phyloP scores from a whole-genome alignment of 2,797 vertebrate species.

The Knipowitschia caucasica region DNA sequence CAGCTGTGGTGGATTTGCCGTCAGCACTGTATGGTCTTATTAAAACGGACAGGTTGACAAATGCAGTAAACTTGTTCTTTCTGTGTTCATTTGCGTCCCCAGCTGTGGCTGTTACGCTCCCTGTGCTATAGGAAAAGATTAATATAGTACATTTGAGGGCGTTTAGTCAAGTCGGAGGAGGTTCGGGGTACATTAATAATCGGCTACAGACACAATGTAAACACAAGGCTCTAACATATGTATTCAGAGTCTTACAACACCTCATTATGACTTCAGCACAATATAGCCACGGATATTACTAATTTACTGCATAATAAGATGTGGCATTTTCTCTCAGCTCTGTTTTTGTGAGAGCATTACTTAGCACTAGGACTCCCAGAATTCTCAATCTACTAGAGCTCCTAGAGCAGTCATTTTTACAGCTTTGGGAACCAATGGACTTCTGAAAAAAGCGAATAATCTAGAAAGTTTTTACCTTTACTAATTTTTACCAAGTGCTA shows the following conservation, averaged over 20 bases:
- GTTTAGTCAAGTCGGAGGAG: slow-evolving; percentile 9
- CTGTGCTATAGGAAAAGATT: not conserved
- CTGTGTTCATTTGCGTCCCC: slow-evolving; percentile 10
- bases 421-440: too few species aligned
- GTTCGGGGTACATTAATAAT: slow-evolving; percentile 5
- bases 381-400: too few species aligned
- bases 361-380: too few species aligned
- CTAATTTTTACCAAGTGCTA: too few species aligned
- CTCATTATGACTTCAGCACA: not conserved
- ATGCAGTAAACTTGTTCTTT: slow-evolving; percentile 13
- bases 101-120: slow-evolving; percentile 8
- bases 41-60: slow-evolving; percentile 16
- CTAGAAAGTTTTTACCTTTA: too few species aligned
- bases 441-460: too few species aligned
- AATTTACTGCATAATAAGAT: not conserved
- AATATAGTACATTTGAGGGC: not conserved
- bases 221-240: not conserved
- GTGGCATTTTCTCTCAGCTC: not conserved
- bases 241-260: not conserved
- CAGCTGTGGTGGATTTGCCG: slow-evolving; percentile 5
- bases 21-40: not conserved
- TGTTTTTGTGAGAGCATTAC: too few species aligned
- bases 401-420: too few species aligned
- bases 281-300: not conserved
- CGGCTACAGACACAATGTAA: not conserved